Evolutionary conservation across 2,888 invertebrate species (phyloP).

Genomic region (Drosophila birchii): DNA sequence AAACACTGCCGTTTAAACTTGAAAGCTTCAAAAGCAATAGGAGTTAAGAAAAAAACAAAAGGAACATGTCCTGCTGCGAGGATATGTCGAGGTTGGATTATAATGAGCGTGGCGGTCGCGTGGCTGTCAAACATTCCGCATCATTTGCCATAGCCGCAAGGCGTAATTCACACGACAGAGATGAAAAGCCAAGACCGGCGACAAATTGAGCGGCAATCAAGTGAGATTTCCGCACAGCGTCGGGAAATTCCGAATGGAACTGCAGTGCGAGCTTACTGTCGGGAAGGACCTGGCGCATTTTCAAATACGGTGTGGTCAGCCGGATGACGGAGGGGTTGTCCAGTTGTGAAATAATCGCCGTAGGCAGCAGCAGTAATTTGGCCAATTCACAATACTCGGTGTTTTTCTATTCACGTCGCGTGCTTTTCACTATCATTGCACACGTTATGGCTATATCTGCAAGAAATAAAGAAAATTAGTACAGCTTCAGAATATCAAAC

Average conservation of each 20-base stretch:
- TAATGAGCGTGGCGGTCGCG: conserved; percentile 76
- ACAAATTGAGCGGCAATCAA: conserved; percentile 78
- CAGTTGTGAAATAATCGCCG: conserved; percentile 97
- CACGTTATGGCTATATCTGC: conserved; percentile 84
- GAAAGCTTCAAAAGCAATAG: conserved; percentile 51
- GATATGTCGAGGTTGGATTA: conserved; percentile 45
- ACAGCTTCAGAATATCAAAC: conserved; percentile 31
- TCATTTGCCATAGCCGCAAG: conserved; percentile 79
- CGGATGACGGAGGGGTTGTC: conserved; percentile 99
- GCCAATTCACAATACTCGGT: conserved; percentile 97
- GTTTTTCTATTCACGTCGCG: conserved; percentile 97
- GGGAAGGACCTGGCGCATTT: conserved; percentile 98
- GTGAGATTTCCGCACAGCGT: conserved; percentile 63
- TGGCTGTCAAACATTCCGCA: conserved; percentile 77
- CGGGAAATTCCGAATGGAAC: not conserved
- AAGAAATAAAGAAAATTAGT: conserved; percentile 34
- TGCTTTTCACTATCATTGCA: conserved; percentile 98
- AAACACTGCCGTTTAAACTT: conserved; percentile 76
- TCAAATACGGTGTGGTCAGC: conserved; percentile 97
- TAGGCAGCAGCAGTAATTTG: conserved; percentile 95
- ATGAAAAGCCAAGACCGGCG: conserved; percentile 72
- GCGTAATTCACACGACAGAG: conserved; percentile 67
- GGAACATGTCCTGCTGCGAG: conserved; percentile 69
- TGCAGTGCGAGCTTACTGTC: conserved; percentile 89
- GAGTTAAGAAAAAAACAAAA: conserved; percentile 59